Percentiles rank a stretch among this genome's conserved stretches.
These are phyloP conservation scores for Micrasema minimum DNA, from an alignment of 1,140 invertebrate genomes.

Conservation along the genomic window DNA sequence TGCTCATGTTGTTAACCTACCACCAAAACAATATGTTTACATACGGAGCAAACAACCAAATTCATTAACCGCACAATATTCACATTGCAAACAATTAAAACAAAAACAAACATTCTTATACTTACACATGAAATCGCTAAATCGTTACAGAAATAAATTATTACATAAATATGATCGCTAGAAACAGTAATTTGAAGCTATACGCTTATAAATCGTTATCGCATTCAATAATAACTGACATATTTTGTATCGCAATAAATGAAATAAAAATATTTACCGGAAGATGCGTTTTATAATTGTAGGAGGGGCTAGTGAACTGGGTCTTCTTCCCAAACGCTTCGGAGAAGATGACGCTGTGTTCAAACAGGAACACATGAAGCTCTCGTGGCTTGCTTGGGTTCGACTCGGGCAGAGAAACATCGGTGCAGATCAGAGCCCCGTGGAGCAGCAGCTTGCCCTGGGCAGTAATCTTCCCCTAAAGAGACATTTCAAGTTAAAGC, in stretches of 20 bases:
- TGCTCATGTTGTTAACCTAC: slow-evolving; percentile 94
- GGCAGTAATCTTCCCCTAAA: slow-evolving; percentile 95
- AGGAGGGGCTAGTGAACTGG: slow-evolving; percentile 94
- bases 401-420: slow-evolving; percentile 70
- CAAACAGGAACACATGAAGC: slow-evolving; percentile 96
- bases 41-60: background rate
- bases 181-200: no score
- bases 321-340: slow-evolving; percentile 94
- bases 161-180: background rate
- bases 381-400: slow-evolving; percentile 82
- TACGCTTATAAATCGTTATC: background rate
- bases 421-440: slow-evolving; percentile 86
- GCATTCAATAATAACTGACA: background rate
- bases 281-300: slow-evolving; percentile 96
- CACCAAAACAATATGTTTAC: slow-evolving; percentile 11
- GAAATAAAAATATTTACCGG: slow-evolving; percentile 74
- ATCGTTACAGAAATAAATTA: background rate
- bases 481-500: no score
- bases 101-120: background rate
- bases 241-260: background rate
- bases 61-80: no score
- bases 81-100: background rate
- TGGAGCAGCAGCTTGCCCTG: slow-evolving; percentile 96
- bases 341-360: slow-evolving; percentile 97
- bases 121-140: background rate